A percentile compares a stretch with the other conserved stretches of the same genome.
Conservation (phyloP, 1,140 invertebrate genomes). For the Ceratosolen fusciceps region DNA sequence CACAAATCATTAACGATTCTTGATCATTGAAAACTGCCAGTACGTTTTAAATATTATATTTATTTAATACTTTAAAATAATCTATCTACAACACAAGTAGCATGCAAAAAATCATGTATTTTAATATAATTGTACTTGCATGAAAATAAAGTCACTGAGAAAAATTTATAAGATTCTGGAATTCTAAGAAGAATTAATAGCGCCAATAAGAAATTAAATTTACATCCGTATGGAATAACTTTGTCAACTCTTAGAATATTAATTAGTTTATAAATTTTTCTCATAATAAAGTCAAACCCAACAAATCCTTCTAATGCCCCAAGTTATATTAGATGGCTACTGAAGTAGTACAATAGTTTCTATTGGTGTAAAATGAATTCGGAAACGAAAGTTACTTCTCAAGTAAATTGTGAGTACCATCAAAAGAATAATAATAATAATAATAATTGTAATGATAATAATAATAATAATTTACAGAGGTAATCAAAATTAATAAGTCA, state of each 20-base stretch:
- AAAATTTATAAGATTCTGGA: slow-evolving; percentile 22
- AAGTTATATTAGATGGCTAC: slow-evolving; percentile 47
- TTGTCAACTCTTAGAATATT: neutral
- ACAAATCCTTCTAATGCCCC: slow-evolving; percentile 38
- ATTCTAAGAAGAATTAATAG: neutral
- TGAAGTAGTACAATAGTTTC: slow-evolving; percentile 49
- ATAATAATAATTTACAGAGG: slow-evolving; percentile 36
- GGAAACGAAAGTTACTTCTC: slow-evolving; percentile 45
- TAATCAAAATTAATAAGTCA: slow-evolving; percentile 43
- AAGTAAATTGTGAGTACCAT: slow-evolving; percentile 49
- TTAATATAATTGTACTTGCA: slow-evolving; percentile 36
- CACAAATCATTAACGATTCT: slow-evolving; percentile 41
- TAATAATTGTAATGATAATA: no score
- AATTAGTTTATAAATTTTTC: slow-evolving; percentile 35
- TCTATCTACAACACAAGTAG: slow-evolving; percentile 50
- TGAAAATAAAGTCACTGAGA: slow-evolving; percentile 35
- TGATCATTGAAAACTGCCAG: slow-evolving; percentile 37
- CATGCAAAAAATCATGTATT: slow-evolving; percentile 47
- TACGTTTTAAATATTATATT: slow-evolving; percentile 32
- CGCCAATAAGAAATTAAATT: neutral
- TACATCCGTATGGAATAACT: neutral
- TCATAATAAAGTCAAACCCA: slow-evolving; percentile 31
- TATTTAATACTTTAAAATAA: slow-evolving; percentile 44
- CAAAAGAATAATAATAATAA: no score
- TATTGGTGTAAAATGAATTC: slow-evolving; percentile 37